Base-by-base conservation (phyloP, 2,113 vertebrate species). In the Lethenteron camtschaticum region DNA sequence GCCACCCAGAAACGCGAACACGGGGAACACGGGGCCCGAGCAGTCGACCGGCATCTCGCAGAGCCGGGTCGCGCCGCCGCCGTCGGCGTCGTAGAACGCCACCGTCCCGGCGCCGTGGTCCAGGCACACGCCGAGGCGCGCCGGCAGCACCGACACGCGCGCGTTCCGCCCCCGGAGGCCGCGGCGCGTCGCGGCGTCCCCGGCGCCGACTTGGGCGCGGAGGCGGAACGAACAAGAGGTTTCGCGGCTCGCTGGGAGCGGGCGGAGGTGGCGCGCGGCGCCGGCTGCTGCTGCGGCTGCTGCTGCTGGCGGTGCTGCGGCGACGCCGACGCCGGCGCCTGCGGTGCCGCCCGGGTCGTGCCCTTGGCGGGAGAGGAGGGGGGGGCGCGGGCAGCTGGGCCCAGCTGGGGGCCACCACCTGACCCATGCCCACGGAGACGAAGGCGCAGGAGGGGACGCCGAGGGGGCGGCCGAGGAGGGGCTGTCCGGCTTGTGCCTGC, bases 401-500 rank as follows among this genome's bases (percentile, higher is more conserved):
- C 76, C 73, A 0, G 78, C 73, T 76, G 83, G 13, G 1, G 87
- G 85, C 70, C 57, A 95, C 79, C 76, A 97, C 87, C 77, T 96
- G 95, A 71, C 92, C 92, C 90, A 95, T 96, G 75, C 92, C 92
- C 0, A 96, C 86, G 75, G 92, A 96, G 57, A 97, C 83, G 81
- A 97, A 96, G 71, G 84, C 89, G 13, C 90, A 89, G 7, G 88
- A 82, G 0, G 88, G 88, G 0, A 85, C 92, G 20, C 92, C 70
- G 95, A 90, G 0, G 88, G 88, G 0, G 85, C 92, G 0, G 89
- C 95, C 84, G 95, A 89, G 1, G 95, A 90, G 58, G 90, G 90
- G 0, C 92, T 96, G 81, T 96, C 92, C 0, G 90, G 90, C 75
- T 96, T 90, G 0, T 90, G 92, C 75, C 92, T 95, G 76, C 0